Percentiles rank a stretch among this genome's conserved stretches.
Evolutionary conservation across 2,888 invertebrate species (phyloP).

Genomic region (Ashinkailepas kermadecensis): DNA sequence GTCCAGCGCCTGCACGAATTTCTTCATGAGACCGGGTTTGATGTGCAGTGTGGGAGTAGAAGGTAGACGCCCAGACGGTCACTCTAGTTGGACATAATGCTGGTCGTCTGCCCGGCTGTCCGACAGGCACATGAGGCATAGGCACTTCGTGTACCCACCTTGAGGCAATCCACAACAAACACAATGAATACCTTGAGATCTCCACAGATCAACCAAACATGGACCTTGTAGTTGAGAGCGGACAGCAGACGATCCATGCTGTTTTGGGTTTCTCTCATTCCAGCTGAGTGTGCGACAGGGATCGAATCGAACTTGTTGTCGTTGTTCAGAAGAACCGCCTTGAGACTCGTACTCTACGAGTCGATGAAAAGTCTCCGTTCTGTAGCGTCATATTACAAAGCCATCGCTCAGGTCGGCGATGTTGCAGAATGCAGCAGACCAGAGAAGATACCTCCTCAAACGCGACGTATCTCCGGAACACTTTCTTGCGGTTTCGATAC

Average conservation of each 20-base stretch:
- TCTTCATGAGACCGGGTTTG: no score
- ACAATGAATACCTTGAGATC: conserved; percentile 23
- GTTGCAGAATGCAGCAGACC: conserved; percentile 25
- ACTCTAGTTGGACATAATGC: conserved; percentile 23
- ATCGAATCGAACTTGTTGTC: conserved; percentile 23
- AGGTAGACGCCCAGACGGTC: no score
- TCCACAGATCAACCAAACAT: no score
- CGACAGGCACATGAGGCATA: conserved; percentile 26
- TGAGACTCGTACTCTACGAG: no score
- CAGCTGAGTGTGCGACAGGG: background rate
- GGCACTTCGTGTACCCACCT: conserved; percentile 27
- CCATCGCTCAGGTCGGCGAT: conserved; percentile 22
- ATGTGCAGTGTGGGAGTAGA: no score
- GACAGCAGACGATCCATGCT: no score
- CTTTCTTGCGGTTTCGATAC: no score
- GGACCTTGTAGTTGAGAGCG: no score
- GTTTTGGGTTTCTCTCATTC: no score
- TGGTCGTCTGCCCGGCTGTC: conserved; percentile 25
- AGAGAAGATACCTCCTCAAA: conserved; percentile 24
- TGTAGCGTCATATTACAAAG: conserved; percentile 24
- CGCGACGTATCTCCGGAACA: conserved; percentile 15
- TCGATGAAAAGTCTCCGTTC: conserved; percentile 23
- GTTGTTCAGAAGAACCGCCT: no score
- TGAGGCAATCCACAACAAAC: conserved; percentile 22
- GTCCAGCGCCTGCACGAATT: no score